Evolutionary conservation across 1,140 invertebrate species (phyloP).

Genomic region (Aphidius gifuensis): DNA sequence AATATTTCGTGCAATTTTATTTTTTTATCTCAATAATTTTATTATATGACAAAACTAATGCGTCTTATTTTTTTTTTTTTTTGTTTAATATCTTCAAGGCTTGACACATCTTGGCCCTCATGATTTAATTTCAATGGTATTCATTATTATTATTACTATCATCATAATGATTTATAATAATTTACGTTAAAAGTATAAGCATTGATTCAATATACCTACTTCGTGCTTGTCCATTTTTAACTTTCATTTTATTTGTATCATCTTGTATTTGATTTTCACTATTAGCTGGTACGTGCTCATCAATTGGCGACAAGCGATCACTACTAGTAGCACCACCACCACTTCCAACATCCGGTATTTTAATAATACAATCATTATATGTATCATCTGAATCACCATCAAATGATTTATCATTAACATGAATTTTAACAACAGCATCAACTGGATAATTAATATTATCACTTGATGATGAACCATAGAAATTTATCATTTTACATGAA

Average conservation of each 20-base stretch:
- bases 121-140: too few species aligned
- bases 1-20: too few species aligned
- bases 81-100: constrained; percentile 9
- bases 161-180: constrained; percentile 23
- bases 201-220: constrained; percentile 49
- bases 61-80: not conserved
- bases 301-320: constrained; percentile 47
- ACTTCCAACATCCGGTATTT: not conserved
- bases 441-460: constrained; percentile 33
- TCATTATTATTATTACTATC: not conserved
- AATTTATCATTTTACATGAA: constrained; percentile 22
- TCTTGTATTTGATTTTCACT: constrained; percentile 34
- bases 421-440: constrained; percentile 44
- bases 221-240: constrained; percentile 30
- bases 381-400: constrained; percentile 45
- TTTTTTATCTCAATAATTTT: too few species aligned
- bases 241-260: constrained; percentile 40
- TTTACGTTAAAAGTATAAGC: constrained; percentile 51
- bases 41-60: too few species aligned
- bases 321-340: constrained; percentile 19
- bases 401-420: constrained; percentile 41
- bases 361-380: constrained; percentile 26
- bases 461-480: constrained; percentile 28
- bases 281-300: constrained; percentile 44
- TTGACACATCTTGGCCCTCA: too few species aligned